Base-by-base conservation (phyloP, 2,797 vertebrate genomes). In the Mustela erminea region DNA sequence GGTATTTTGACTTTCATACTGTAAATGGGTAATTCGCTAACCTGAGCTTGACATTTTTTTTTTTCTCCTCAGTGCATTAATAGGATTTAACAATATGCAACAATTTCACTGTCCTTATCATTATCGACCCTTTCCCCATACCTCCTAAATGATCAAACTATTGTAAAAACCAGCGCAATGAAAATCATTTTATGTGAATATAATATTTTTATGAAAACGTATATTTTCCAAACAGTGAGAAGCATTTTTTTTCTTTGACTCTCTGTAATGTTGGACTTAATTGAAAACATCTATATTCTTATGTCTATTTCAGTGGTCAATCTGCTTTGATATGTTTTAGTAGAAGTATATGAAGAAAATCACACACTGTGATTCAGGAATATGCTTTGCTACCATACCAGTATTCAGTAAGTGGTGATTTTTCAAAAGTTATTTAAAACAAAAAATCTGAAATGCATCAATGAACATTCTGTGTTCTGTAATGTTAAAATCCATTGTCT, bases 1-100 rank as follows among this genome's bases (percentile, higher is more conserved):
- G 46, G 14, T 18, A 27, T 62, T 80, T 74, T 66, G 4, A 64
- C 81, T 64, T 84, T 88, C 23, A 70, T 4, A 7, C 21, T 1
- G 0, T 77, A 70, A 60, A 17, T 29, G 83, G 41, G 3, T 54
- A 62, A 46, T 27, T 62, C n/a, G 29, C 29, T 83, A 46, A 56
- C 82, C 87, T 72, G n/a, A 87, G 32, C 18, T 14, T 62, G n/a
- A 87, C 46, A 64, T 38, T 70, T 96, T 70, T 96, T 70, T 96
- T 96, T 75, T 89, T 95, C 80, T 92, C 43, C 54, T 58, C 20
- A 90, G 20, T 43, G 18, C 14, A 11, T 85, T 23, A 27, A 18
- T 35, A 62, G 32, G 12, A 75, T 62, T 58, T 93, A 38, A 38
- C 41, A 49, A 80, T 25, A 49, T 64, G 17, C 27, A 72, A 46